A percentile compares a stretch with the other conserved stretches of the same genome.
Conservation (phyloP, 2,888 invertebrate species). For the Zygothrica quintamaculata region DNA sequence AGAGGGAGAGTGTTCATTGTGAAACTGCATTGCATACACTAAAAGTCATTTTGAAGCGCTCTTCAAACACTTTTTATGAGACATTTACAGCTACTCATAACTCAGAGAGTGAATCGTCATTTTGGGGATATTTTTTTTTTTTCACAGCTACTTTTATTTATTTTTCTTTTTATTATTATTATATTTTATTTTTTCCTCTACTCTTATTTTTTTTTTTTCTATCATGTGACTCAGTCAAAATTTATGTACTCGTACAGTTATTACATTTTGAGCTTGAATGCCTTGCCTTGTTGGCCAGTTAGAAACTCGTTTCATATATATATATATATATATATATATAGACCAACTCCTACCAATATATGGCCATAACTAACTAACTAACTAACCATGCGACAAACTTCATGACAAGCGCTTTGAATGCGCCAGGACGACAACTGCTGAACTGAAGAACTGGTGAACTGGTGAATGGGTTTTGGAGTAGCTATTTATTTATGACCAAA, state of each 20-base stretch:
- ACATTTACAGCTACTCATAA: constrained; percentile 45
- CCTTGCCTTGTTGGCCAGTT: constrained; percentile 25
- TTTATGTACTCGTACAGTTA: constrained; percentile 68
- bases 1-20: no score
- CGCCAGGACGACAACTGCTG: constrained; percentile 4
- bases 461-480: neutral
- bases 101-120: constrained; percentile 41
- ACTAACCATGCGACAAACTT: constrained; percentile 68
- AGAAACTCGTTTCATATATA: no score
- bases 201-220: constrained; percentile 55
- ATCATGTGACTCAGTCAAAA: constrained; percentile 39
- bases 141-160: no score
- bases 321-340: no score
- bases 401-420: constrained; percentile 40
- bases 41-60: constrained; percentile 16
- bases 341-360: constrained; percentile 30
- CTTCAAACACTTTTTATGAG: constrained; percentile 35
- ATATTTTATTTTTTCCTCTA: no score
- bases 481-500: constrained; percentile 49
- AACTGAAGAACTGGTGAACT: neutral
- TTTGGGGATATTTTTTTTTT: constrained; percentile 14
- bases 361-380: constrained; percentile 33
- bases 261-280: constrained; percentile 57
- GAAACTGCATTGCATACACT: neutral
- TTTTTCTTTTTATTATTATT: no score